A percentile compares a stretch with the other conserved stretches of the same genome.
Evolutionary conservation across 2,113 vertebrate genomes (phyloP).

Genomic region (Mungos mungo): DNA sequence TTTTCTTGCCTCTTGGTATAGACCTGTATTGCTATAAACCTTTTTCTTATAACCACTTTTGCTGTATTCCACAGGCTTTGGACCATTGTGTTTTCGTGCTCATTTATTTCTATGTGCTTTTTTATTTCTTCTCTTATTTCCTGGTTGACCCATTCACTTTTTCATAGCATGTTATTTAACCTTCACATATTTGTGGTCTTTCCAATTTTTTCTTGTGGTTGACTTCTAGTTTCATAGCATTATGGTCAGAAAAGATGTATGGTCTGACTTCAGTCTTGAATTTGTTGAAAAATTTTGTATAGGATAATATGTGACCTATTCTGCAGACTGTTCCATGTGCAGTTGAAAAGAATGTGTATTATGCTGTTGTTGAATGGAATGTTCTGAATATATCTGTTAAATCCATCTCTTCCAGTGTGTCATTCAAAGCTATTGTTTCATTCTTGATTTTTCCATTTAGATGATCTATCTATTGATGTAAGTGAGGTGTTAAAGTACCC

Average conservation of each 20-base stretch:
- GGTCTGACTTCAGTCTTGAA: not conserved
- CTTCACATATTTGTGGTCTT: not conserved
- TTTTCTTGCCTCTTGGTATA: not conserved
- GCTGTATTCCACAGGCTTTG: not conserved
- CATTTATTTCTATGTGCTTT: not conserved
- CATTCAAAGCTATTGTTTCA: not conserved
- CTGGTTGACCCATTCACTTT: not conserved
- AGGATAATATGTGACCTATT: not conserved
- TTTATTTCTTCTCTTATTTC: not conserved
- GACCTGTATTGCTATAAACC: not conserved
- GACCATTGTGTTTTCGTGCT: not conserved
- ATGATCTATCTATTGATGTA: not conserved
- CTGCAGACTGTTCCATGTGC: not conserved
- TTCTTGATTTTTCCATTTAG: not conserved
- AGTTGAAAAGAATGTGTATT: not conserved
- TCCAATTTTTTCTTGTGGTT: not conserved
- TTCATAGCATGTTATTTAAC: not conserved
- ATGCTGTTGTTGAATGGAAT: not conserved
- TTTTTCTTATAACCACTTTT: not conserved
- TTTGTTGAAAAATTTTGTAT: not conserved
- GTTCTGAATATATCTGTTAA: not conserved
- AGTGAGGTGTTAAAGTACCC: not conserved
- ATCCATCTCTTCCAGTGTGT: not conserved
- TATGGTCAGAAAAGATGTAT: not conserved
- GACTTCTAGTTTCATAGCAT: not conserved